A percentile compares a stretch with the other conserved stretches of the same genome.
Evolutionary conservation across 2,113 vertebrate species (phyloP).

Genomic region (Cyrtonyx montezumae): DNA sequence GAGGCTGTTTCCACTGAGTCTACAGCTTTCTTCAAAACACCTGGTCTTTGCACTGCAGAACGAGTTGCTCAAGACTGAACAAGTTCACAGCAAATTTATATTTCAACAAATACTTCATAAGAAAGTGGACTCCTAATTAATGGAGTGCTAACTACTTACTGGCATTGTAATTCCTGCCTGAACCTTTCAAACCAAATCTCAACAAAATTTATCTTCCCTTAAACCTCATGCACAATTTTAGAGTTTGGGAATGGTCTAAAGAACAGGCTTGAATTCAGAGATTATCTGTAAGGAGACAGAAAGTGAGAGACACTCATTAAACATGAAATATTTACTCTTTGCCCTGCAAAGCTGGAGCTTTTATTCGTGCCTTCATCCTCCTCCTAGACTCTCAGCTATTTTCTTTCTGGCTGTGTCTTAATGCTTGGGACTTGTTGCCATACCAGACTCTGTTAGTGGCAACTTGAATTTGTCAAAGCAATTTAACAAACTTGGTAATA

Average conservation of each 20-base stretch:
- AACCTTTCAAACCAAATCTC: neutral
- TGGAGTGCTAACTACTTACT: no score
- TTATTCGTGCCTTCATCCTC: neutral
- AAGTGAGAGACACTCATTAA: neutral
- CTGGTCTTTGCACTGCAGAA: neutral
- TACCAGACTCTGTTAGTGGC: neutral
- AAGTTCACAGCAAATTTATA: neutral
- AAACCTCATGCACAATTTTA: neutral
- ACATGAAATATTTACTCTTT: neutral
- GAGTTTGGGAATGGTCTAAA: neutral
- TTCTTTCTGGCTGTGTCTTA: neutral
- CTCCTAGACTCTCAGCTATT: neutral
- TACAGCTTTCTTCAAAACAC: neutral
- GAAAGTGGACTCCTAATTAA: neutral
- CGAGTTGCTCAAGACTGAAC: neutral
- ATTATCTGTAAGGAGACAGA: neutral
- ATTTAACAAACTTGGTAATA: neutral
- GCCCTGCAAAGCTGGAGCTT: neutral
- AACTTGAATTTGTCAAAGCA: neutral
- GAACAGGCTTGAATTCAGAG: neutral
- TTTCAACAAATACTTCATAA: neutral
- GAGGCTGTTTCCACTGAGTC: neutral
- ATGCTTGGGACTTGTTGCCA: accelerated
- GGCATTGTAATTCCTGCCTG: neutral
- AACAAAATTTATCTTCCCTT: neutral